Evolutionary conservation across 2,888 invertebrate species (phyloP).

Genomic region (Xylophagus ater): DNA sequence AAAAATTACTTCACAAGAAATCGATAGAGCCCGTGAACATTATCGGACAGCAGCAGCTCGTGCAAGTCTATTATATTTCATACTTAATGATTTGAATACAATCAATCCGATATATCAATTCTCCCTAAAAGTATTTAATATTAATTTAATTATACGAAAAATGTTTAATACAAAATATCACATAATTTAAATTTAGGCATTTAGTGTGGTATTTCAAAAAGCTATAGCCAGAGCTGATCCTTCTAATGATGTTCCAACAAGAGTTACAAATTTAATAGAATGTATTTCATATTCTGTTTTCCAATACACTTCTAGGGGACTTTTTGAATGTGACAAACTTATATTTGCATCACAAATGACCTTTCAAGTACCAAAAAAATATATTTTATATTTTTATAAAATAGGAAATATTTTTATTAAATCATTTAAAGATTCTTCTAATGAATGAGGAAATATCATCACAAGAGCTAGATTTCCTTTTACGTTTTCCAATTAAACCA

Average conservation of each 20-base stretch:
- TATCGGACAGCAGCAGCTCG: slow-evolving; percentile 69
- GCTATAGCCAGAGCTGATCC: slow-evolving; percentile 83
- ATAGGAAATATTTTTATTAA: too few species aligned
- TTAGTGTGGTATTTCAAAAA: slow-evolving; percentile 95
- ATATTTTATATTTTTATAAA: not conserved
- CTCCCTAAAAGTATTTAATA: slow-evolving; percentile 66
- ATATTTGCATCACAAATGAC: slow-evolving; percentile 95
- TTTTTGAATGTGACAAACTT: slow-evolving; percentile 93
- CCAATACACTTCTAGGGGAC: slow-evolving; percentile 85
- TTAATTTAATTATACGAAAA: not conserved
- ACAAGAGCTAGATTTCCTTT: slow-evolving; percentile 79
- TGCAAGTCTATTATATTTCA: slow-evolving; percentile 89
- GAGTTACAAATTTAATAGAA: slow-evolving; percentile 85
- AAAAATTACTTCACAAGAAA: slow-evolving; percentile 80
- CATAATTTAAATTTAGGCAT: slow-evolving; percentile 74
- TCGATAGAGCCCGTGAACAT: slow-evolving; percentile 86
- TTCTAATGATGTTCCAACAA: slow-evolving; percentile 60
- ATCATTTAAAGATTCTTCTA: slow-evolving; percentile 56
- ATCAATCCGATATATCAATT: slow-evolving; percentile 97
- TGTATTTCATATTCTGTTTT: slow-evolving; percentile 91
- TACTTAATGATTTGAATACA: slow-evolving; percentile 87
- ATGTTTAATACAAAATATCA: too few species aligned
- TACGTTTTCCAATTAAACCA: slow-evolving; percentile 84
- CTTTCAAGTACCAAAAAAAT: slow-evolving; percentile 56
- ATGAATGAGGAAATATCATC: slow-evolving; percentile 78